These are phyloP conservation scores for Neosilurus mollespiculum DNA, from an alignment of 2,797 vertebrate species.

Conservation along the genomic window DNA sequence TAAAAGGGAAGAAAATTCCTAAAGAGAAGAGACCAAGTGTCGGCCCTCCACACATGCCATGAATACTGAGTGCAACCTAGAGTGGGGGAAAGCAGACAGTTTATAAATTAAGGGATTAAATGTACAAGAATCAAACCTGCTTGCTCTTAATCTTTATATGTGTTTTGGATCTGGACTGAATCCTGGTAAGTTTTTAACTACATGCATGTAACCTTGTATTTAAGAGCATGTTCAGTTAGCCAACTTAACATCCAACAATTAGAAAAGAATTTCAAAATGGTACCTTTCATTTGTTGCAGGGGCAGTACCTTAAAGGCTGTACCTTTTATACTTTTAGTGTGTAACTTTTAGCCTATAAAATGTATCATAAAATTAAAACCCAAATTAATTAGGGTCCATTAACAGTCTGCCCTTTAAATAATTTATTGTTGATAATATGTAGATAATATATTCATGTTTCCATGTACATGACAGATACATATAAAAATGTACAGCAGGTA, in stretches of 20 bases:
- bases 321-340: neutral
- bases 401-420: neutral
- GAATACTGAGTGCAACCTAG: slow-evolving; percentile 84
- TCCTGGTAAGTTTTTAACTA: neutral
- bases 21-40: slow-evolving; percentile 82
- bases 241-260: neutral
- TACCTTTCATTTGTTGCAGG: neutral
- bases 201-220: neutral
- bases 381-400: neutral
- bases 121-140: neutral
- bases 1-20: slow-evolving; percentile 82
- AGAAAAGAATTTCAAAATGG: neutral
- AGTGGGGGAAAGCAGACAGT: neutral
- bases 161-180: neutral
- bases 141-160: neutral
- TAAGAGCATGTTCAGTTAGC: too few species aligned
- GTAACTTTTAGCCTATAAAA: neutral
- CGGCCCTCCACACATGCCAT: slow-evolving; percentile 85
- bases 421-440: neutral
- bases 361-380: neutral
- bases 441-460: neutral
- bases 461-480: neutral
- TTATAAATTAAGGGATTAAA: neutral
- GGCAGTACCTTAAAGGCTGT: neutral
- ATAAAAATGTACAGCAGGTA: neutral